Percentiles rank a stretch among this genome's conserved stretches.
phyloP scores from a whole-genome alignment of 2,888 invertebrate species.

The Neria commutata region DNA sequence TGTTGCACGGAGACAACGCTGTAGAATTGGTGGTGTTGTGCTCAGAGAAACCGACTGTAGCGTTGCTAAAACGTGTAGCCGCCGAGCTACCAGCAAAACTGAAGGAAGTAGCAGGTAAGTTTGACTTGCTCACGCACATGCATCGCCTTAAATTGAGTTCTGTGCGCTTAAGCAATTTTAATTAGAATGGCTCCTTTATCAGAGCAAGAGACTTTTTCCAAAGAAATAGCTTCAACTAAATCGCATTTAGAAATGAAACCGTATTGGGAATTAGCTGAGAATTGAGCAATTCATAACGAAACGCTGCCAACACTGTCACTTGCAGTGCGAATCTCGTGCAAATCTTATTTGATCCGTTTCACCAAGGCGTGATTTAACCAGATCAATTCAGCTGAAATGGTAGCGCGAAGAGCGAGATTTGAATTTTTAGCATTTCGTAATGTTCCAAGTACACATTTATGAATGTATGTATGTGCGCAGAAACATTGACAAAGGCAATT shows the following conservation, averaged over 20 bases:
- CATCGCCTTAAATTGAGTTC: background rate
- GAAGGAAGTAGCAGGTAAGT: slow-evolving; percentile 72
- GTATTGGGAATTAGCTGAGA: background rate
- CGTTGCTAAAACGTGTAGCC: slow-evolving; percentile 85
- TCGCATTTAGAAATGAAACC: slow-evolving; percentile 20
- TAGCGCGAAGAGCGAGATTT: slow-evolving; percentile 3
- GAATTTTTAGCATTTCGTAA: slow-evolving; percentile 17
- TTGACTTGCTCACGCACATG: background rate
- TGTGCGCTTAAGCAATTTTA: background rate
- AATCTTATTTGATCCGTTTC: slow-evolving; percentile 43
- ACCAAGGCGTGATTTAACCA: slow-evolving; percentile 43
- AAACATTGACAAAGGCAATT: slow-evolving; percentile 44
- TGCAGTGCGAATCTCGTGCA: background rate
- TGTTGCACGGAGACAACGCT: slow-evolving; percentile 86
- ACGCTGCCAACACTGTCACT: background rate
- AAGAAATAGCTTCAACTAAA: slow-evolving; percentile 52
- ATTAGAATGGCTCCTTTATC: slow-evolving; percentile 3
- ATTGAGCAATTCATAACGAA: background rate
- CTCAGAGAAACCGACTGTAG: slow-evolving; percentile 89
- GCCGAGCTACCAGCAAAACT: slow-evolving; percentile 83
- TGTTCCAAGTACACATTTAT: slow-evolving; percentile 4
- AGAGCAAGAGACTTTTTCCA: slow-evolving; percentile 51
- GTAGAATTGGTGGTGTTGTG: slow-evolving; percentile 94
- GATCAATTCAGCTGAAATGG: slow-evolving; percentile 30
- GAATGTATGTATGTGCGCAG: background rate